Evolutionary conservation across 2,113 vertebrate genomes (phyloP), one percentile per base, ranked within the genome.

Genomic region (Lonchura striata): DNA sequence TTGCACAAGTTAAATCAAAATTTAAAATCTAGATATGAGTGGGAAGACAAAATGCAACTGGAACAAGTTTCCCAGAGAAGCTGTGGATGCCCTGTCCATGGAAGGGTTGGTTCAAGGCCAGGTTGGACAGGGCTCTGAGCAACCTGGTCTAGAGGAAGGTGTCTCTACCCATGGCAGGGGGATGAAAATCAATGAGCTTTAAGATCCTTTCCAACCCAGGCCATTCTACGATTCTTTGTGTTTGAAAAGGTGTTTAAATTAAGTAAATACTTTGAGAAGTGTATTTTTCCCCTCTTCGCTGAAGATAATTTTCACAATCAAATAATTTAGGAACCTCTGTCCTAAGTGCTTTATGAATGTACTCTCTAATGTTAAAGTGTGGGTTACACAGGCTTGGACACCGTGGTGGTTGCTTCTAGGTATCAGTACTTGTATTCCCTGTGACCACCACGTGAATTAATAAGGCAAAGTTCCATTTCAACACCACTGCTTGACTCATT

Each of bases 401-500:
- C 27, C 17, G 33, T 12, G 64, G 7, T 52, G 66, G 46, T 54
- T 85, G 27, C 54, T 88, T 52, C 53, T 49, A 35, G 79, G 37
- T 52, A 39, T 57, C 41, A 27, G 37, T 49, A 46, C 27, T 42
- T 39, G 52, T 49, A 27, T 76, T 91, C 41, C 57, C 52, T 35
- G 30, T 65, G 77, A 72, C 39, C 64, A 90, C 85, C 76, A 31
- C 49, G 47, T 2, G 33, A 61, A 59, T 77, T 59, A 84, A 66
- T 46, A 87, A 74, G 54, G 33, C 52, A 44, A 56, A 80, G 37
- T 72, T 52, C 49, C 37, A 52, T 96, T 90, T 70, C 70, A 92
- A 16, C 78, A 86, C 54, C 47, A 85, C 47, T 92, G 85, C 61
- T 90, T 88, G 68, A 91, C 81, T 86, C 71, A 85, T 91, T 75